Percentiles rank a stretch among this genome's conserved stretches.
phyloP scores from a whole-genome alignment of 2,113 vertebrate species.

The Damaliscus lunatus region DNA sequence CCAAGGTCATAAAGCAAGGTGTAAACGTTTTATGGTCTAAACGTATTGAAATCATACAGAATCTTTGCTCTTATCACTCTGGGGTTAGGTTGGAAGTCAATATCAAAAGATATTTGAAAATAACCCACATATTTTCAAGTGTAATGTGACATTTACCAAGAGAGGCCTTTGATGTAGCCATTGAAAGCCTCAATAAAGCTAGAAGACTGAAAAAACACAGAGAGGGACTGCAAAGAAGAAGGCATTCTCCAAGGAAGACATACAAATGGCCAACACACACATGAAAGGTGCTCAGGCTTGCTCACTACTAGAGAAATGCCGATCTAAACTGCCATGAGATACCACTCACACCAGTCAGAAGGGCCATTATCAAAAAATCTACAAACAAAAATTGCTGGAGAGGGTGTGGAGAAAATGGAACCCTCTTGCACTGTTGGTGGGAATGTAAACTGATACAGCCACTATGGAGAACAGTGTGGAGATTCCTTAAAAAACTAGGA shows the following conservation, averaged over 20 bases:
- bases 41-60: not conserved
- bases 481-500: not conserved
- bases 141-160: not conserved
- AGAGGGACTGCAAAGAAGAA: not conserved
- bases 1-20: not conserved
- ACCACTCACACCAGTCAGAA: accelerated
- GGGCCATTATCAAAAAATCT: not conserved
- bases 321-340: not conserved
- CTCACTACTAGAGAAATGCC: not conserved
- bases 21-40: not conserved
- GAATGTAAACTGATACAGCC: not conserved
- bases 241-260: not conserved
- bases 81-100: not conserved
- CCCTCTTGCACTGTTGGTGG: not conserved
- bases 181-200: not conserved
- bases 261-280: not conserved
- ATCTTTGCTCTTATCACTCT: not conserved
- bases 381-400: not conserved
- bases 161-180: accelerated
- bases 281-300: not conserved
- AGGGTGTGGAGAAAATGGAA: not conserved
- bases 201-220: not conserved
- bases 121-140: not conserved
- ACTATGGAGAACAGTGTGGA: not conserved
- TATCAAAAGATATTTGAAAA: not conserved